Percentiles rank a stretch among this genome's conserved stretches.
These are phyloP conservation scores for Trinectes maculatus DNA, from an alignment of 2,113 vertebrate genomes.

Conservation along the genomic window DNA sequence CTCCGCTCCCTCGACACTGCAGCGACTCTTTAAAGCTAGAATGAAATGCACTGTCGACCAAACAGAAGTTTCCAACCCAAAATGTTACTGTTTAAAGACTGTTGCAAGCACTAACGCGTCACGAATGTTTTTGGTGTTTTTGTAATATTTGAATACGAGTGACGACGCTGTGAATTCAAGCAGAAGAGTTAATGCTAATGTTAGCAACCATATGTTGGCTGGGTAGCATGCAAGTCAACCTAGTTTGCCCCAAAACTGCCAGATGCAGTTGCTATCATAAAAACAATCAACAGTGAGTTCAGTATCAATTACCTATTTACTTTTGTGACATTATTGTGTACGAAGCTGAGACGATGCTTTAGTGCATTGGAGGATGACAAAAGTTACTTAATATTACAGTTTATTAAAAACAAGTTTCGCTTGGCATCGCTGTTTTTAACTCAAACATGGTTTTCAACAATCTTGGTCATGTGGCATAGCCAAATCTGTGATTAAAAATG, in stretches of 20 bases:
- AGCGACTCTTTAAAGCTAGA: neutral
- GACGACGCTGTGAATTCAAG: neutral
- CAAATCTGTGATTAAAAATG: too few relatives aligned
- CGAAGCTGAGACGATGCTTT: too few relatives aligned
- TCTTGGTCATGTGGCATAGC: too few relatives aligned
- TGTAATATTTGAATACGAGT: neutral
- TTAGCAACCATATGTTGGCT: constrained; percentile 29
- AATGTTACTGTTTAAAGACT: neutral
- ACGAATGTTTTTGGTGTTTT: fast-evolving
- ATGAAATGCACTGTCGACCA: neutral
- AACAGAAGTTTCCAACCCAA: neutral
- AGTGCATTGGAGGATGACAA: too few relatives aligned
- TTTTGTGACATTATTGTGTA: neutral
- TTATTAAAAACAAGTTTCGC: too few relatives aligned
- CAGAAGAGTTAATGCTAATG: constrained; percentile 31
- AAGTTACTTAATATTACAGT: too few relatives aligned
- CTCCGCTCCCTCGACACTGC: constrained; percentile 6
- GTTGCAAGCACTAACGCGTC: neutral
- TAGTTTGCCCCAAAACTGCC: too few relatives aligned
- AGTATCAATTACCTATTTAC: neutral
- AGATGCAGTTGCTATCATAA: too few relatives aligned
- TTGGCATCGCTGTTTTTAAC: too few relatives aligned
- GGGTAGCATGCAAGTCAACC: neutral
- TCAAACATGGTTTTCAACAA: too few relatives aligned
- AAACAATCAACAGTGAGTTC: neutral